phyloP scores from a whole-genome alignment of 1,140 invertebrate species.

The Pseudomyrmex gracilis region DNA sequence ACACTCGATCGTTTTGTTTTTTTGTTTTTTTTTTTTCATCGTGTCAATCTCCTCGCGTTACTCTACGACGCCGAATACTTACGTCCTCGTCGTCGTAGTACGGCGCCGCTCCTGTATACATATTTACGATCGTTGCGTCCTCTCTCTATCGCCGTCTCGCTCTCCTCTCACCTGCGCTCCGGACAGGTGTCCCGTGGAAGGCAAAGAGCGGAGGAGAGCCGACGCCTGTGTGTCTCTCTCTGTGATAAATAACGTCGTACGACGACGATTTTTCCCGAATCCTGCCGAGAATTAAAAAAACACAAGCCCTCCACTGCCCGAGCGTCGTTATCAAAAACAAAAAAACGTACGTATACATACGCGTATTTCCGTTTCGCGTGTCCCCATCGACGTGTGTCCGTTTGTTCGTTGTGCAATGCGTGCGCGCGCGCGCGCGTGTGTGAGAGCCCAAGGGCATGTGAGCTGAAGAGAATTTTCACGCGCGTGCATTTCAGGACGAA shows the following conservation, averaged over 20 bases:
- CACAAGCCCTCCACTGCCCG: slow-evolving; percentile 64
- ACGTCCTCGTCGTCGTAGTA: slow-evolving; percentile 37
- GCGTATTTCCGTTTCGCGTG: slow-evolving; percentile 15
- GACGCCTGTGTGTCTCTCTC: slow-evolving; percentile 58
- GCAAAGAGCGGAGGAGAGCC: slow-evolving; percentile 58
- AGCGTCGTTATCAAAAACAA: not conserved
- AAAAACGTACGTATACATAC: slow-evolving; percentile 16
- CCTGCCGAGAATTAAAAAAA: slow-evolving; percentile 56
- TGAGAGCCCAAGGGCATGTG: slow-evolving; percentile 33
- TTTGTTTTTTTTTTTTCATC: not conserved
- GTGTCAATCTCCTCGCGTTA: slow-evolving; percentile 18
- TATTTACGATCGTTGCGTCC: slow-evolving; percentile 75
- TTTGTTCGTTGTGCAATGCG: not conserved
- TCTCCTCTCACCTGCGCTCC: slow-evolving; percentile 70
- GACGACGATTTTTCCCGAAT: slow-evolving; percentile 49
- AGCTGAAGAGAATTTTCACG: slow-evolving; percentile 45
- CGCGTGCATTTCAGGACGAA: not conserved
- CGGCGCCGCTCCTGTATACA: slow-evolving; percentile 65
- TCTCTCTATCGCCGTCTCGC: slow-evolving; percentile 70
- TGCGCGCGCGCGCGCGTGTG: not conserved
- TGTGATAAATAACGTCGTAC: slow-evolving; percentile 62
- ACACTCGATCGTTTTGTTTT: slow-evolving; percentile 27
- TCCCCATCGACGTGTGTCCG: slow-evolving; percentile 24
- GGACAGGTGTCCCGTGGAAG: slow-evolving; percentile 70
- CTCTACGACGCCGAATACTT: slow-evolving; percentile 26